These are phyloP conservation scores for Chrysolina haemoptera DNA, from an alignment of 2,888 invertebrate species.

Conservation along the genomic window DNA sequence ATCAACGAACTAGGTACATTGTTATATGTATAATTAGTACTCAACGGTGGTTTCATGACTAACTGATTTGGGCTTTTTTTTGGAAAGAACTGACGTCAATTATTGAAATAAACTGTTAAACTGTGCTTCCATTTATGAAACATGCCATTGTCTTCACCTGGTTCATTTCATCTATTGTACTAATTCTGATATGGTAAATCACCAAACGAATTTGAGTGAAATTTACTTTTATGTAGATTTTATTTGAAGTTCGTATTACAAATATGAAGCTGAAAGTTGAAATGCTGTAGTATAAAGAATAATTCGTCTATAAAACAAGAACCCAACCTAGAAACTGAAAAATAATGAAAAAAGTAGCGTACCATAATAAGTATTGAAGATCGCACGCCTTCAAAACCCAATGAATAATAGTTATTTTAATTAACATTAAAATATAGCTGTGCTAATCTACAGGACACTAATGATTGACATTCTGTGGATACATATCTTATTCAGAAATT, in stretches of 20 bases:
- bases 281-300: too few relatives aligned
- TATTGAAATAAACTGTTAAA: neutral
- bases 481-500: too few relatives aligned
- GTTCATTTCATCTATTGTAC: neutral
- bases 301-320: too few relatives aligned
- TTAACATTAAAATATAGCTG: too few relatives aligned
- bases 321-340: too few relatives aligned
- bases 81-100: neutral
- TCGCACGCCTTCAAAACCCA: too few relatives aligned
- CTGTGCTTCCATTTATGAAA: neutral
- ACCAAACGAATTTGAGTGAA: too few relatives aligned
- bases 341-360: too few relatives aligned
- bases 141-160: neutral
- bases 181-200: neutral
- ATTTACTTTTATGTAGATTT: neutral
- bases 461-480: too few relatives aligned
- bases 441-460: too few relatives aligned
- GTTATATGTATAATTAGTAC: conserved; percentile 1
- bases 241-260: neutral
- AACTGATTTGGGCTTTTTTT: neutral
- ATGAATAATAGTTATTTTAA: too few relatives aligned
- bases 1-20: neutral
- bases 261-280: neutral
- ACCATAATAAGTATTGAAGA: too few relatives aligned
- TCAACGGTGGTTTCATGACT: neutral